phyloP scores from a whole-genome alignment of 2,113 vertebrate genomes.

The Trogon surrucura region DNA sequence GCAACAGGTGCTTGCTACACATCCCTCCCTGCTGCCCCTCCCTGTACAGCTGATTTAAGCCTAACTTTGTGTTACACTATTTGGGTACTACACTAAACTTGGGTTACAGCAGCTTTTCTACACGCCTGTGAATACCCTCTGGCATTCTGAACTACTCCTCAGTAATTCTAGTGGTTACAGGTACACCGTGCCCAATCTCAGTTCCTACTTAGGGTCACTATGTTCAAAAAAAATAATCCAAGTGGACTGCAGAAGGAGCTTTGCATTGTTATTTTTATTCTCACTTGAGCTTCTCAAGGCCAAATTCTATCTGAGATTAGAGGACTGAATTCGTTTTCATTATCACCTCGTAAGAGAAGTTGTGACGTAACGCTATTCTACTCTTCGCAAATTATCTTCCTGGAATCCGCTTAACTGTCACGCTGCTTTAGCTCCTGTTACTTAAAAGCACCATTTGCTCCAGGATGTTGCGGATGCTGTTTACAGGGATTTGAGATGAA shows the following conservation, averaged over 20 bases:
- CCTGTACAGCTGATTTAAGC: background rate
- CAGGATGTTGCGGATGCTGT: background rate
- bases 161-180: background rate
- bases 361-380: background rate
- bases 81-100: background rate
- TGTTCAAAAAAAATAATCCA: background rate
- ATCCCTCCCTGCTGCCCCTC: background rate
- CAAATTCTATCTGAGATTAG: background rate
- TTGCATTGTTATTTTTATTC: background rate
- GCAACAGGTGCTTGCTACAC: rapidly evolving
- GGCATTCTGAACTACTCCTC: background rate
- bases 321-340: background rate
- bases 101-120: background rate
- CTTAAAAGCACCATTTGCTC: background rate
- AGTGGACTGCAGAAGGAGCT: background rate
- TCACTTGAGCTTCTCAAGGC: background rate
- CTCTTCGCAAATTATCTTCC: background rate
- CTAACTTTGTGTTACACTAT: background rate
- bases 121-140: background rate
- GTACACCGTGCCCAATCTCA: background rate
- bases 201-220: background rate
- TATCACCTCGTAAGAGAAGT: background rate
- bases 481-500: background rate
- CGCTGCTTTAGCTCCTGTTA: background rate
- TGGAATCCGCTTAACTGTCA: background rate